phyloP scores from a whole-genome alignment of 1,140 invertebrate genomes.

The Sipha flava region DNA sequence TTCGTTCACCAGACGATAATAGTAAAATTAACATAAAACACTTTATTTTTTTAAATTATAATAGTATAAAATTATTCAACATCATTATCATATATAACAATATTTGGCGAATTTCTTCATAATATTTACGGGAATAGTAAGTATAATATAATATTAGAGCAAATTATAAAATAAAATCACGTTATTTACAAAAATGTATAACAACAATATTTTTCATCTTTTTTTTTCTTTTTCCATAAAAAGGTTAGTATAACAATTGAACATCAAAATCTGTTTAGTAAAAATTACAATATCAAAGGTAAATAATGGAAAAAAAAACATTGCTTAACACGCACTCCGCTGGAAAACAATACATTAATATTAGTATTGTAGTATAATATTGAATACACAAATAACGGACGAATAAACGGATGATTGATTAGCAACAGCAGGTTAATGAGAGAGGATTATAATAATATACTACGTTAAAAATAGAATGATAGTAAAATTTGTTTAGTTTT shows the following conservation, averaged over 20 bases:
- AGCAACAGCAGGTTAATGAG: too few relatives aligned
- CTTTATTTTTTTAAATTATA: neutral
- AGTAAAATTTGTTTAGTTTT: too few relatives aligned
- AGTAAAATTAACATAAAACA: neutral
- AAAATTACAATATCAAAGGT: neutral
- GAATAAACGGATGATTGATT: too few relatives aligned
- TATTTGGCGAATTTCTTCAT: conserved; percentile 14
- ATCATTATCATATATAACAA: neutral
- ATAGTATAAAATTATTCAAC: conserved; percentile 29
- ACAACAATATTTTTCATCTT: neutral
- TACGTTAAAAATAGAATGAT: too few relatives aligned
- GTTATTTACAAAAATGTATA: conserved; percentile 17
- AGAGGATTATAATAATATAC: too few relatives aligned
- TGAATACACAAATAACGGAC: neutral
- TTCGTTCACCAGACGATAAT: too few relatives aligned
- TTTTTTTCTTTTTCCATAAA: neutral
- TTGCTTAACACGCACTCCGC: neutral
- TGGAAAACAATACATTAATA: too few relatives aligned
- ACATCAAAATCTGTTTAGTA: neutral
- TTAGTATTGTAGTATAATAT: neutral
- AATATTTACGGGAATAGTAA: neutral
- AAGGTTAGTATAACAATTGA: neutral
- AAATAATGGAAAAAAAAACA: neutral
- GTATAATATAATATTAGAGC: neutral
- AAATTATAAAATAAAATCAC: conserved; percentile 1